phyloP scores from a whole-genome alignment of 2,113 vertebrate species.

The Melanotaenia duboulayi region DNA sequence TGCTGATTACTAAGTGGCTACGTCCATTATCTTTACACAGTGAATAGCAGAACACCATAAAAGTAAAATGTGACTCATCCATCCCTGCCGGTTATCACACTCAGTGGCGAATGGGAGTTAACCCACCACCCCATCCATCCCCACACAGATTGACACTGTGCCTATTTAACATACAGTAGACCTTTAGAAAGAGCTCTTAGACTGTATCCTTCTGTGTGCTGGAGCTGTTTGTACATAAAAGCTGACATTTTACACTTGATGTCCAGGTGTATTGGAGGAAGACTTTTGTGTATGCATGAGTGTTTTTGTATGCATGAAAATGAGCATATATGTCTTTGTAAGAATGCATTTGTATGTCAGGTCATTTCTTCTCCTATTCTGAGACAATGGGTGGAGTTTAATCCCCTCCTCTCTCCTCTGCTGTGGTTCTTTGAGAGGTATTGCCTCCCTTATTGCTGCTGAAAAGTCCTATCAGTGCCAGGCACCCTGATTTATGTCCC shows the following conservation, averaged over 20 bases:
- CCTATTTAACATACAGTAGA: conserved; percentile 54
- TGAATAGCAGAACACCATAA: conserved; percentile 76
- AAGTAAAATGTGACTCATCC: conserved; percentile 80
- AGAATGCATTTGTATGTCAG: conserved; percentile 18
- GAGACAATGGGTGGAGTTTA: conserved; percentile 43
- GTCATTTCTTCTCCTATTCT: conserved; percentile 55
- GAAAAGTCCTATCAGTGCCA: conserved; percentile 83
- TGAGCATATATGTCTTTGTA: conserved; percentile 24
- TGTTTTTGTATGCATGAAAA: conserved; percentile 59
- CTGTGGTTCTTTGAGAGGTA: conserved; percentile 69
- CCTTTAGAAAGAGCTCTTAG: conserved; percentile 53
- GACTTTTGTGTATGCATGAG: conserved; percentile 35
- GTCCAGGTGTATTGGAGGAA: conserved; percentile 6
- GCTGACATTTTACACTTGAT: background rate
- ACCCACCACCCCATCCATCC: conserved; percentile 21
- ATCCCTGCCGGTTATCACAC: conserved; percentile 71
- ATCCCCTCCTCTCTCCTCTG: conserved; percentile 48
- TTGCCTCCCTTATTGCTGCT: conserved; percentile 79
- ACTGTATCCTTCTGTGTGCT: conserved; percentile 7
- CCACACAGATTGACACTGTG: conserved; percentile 49
- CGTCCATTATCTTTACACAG: conserved; percentile 78
- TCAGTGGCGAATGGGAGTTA: conserved; percentile 47
- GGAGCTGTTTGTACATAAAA: conserved; percentile 19
- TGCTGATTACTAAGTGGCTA: conserved; percentile 78
- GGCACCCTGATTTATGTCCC: conserved; percentile 78